phyloP scores from a whole-genome alignment of 2,797 vertebrate genomes.

The Oreonectes daqikongensis region DNA sequence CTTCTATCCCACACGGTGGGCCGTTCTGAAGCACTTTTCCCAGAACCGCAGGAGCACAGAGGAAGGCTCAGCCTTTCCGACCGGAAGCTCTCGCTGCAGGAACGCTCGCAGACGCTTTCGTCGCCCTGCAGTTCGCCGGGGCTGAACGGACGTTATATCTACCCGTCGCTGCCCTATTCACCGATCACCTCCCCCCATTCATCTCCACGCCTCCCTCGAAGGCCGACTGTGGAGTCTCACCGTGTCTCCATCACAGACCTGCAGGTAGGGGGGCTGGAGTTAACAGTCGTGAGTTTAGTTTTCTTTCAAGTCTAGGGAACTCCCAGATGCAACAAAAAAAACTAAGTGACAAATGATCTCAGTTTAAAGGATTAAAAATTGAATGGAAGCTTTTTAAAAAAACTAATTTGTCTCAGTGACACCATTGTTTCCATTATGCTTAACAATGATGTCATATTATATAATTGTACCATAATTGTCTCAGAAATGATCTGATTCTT shows the following conservation, averaged over 20 bases:
- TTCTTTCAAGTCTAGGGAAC: not conserved
- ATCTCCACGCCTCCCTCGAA: slow-evolving; percentile 88
- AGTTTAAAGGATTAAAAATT: not conserved
- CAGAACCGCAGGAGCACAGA: slow-evolving; percentile 70
- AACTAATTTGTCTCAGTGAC: not conserved
- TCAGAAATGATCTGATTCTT: not conserved
- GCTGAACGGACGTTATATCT: slow-evolving; percentile 84
- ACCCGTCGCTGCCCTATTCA: slow-evolving; percentile 86
- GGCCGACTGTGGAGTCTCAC: slow-evolving; percentile 95
- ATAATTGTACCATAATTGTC: slow-evolving; percentile 20
- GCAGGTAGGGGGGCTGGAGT: slow-evolving; percentile 78
- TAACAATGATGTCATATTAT: slow-evolving; percentile 37
- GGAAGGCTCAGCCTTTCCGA: slow-evolving; percentile 80
- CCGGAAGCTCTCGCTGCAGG: slow-evolving; percentile 92
- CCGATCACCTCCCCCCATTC: slow-evolving; percentile 91
- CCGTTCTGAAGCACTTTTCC: slow-evolving; percentile 65
- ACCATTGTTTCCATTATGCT: not conserved
- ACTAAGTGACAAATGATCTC: not conserved
- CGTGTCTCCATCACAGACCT: slow-evolving; percentile 94
- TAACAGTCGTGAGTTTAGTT: not conserved
- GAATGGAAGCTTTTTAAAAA: not conserved
- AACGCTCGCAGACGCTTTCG: slow-evolving; percentile 76
- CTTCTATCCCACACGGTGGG: slow-evolving; percentile 70
- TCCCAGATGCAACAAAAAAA: not conserved
- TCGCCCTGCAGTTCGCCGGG: slow-evolving; percentile 75